phyloP scores from a whole-genome alignment of 2,113 vertebrate genomes.

The Taxidea taxus region DNA sequence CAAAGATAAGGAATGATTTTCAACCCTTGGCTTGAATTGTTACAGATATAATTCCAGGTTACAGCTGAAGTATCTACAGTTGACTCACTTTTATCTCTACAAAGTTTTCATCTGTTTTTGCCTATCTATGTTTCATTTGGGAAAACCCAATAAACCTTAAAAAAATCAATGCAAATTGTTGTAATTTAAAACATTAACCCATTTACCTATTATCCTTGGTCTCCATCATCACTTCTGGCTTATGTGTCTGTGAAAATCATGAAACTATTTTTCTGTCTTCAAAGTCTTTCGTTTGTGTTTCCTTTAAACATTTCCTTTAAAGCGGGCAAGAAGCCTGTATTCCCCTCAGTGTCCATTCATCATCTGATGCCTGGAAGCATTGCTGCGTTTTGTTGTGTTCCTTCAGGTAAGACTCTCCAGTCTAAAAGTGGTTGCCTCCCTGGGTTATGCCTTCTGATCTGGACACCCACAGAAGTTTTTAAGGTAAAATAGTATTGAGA shows the following conservation, averaged over 20 bases:
- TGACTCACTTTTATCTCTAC: neutral
- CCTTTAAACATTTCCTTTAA: neutral
- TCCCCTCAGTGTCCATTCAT: conserved; percentile 45
- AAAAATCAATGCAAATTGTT: neutral
- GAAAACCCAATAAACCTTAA: neutral
- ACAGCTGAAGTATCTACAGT: neutral
- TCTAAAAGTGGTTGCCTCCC: neutral
- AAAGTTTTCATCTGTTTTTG: neutral
- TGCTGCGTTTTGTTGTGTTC: neutral
- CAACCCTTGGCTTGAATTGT: neutral
- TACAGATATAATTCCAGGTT: neutral
- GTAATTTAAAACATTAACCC: neutral
- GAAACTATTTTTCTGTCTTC: conserved; percentile 24
- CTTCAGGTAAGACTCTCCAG: neutral
- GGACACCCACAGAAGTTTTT: neutral
- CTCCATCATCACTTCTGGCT: conserved; percentile 76
- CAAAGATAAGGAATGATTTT: neutral
- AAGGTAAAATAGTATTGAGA: neutral
- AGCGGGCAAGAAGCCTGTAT: neutral
- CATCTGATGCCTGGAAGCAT: conserved; percentile 34
- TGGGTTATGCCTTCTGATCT: neutral
- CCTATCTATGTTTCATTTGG: neutral
- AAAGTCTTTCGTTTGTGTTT: neutral
- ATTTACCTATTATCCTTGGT: conserved; percentile 80
- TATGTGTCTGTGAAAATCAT: conserved; percentile 64